Base-by-base conservation (phyloP, 2,888 invertebrate genomes). In the Hermaeophaga mercurialis region DNA sequence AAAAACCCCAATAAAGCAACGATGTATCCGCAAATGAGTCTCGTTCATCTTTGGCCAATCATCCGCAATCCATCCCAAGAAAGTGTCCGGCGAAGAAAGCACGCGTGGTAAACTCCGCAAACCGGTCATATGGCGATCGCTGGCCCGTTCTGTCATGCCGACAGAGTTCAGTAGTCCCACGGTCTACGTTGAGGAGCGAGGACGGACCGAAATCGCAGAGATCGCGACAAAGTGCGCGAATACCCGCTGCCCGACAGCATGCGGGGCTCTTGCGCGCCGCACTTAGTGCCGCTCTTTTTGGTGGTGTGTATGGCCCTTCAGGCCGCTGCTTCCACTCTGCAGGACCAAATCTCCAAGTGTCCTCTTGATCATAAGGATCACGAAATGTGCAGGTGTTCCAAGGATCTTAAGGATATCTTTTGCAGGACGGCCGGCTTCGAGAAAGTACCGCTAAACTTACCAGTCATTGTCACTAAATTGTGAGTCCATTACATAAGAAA, bases 371-470 rank as follows among this genome's bases (percentile, higher is more conserved):
- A 62, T 38, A 53, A 62, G 52, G 64, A 63, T 26, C 66, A 66
- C 54, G 66, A 65, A 34, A 53, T 57, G 39, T 70, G 70, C 63
- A 65, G 63, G 63, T 70, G 70, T 62, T 65, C 69, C 36, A 50
- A 61, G 47, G 70, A 70, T 56, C 57, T 67, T 54, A 66, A 65
- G 59, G 69, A 70, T 58, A 66, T 70, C 55, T 62, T 63, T 58
- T 70, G 70, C 59, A 63, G 67, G 53, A 66, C 69, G 17, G 70
- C 70, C 43, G 70, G 67, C 28, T 70, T 68, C 59, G 64, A 61
- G 46, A 63, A 67, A 45, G 66, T 70, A 48, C 70, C 70, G 45
- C 61, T 56, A 17, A 60, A 61, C 33, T 49, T 70, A 56, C 70
- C 70, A 48, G 64, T 55, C 46, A 58, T 66, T 53, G 56, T 70